Base-by-base conservation (phyloP, 2,888 invertebrate genomes). In the Dorcus parallelipipedus region DNA sequence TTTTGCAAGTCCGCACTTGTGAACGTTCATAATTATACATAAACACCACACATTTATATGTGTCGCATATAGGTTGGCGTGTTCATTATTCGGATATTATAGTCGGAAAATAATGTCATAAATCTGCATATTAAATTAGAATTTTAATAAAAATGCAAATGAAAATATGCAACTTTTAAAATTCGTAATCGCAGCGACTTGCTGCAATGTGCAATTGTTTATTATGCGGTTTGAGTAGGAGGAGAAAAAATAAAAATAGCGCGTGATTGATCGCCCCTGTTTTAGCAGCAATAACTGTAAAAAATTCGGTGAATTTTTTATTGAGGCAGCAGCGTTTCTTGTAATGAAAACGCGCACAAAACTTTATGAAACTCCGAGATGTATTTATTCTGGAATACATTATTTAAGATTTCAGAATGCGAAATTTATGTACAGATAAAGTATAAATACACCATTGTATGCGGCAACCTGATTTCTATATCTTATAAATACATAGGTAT, bases 111-210 rank as follows among this genome's bases (percentile, higher is more conserved):
- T 59, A 55, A 55, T 49, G 39, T 51, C 54, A 51, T 55, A 59
- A 59, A 59, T 59, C 54, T 59, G 52, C 59, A 59, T 59, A 58
- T 58, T 54, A 54, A 54, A 58, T 50, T 55, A 59, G 52, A 59
- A 59, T 55, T 55, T 55, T 55, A 59, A 59, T 59, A 59, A 59
- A 59, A 59, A 59, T 59, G 59, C 55, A 59, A 59, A 59, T 59
- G 55, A 55, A 55, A 45, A 55, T 52, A 55, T 45, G 47, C 52
- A 55, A 55, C 59, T 59, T 59, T 55, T 51, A 48, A 59, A 59
- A 48, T 59, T 59, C 55, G 55, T 59, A 55, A 52, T 59, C 55
- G 59, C n/a, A n/a, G n/a, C 55, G 55, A 58, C 54, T 58, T 58
- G 49, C 48, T 47, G 51, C 55, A 33, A 33, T 33, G 26, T 33